A percentile compares a stretch with the other conserved stretches of the same genome.
Conservation (phyloP, 2,888 invertebrate species). For the Lysandra bellargus region DNA sequence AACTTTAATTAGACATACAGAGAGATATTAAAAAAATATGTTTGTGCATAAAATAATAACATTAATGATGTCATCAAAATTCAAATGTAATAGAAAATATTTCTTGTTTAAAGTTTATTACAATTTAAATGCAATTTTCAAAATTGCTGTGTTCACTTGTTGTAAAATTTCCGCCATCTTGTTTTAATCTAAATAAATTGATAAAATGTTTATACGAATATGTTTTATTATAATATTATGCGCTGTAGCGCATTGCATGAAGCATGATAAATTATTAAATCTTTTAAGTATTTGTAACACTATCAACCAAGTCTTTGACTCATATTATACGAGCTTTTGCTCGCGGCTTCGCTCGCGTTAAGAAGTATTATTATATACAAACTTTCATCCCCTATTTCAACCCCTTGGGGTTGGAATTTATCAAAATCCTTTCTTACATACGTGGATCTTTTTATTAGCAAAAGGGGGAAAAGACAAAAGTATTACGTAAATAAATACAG, state of each 20-base stretch:
- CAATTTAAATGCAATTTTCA: neutral
- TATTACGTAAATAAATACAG: neutral
- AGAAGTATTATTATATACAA: too few species aligned
- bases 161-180: slow-evolving; percentile 1
- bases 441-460: too few species aligned
- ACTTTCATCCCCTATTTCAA: too few species aligned
- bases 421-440: too few species aligned
- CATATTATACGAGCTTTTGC: too few species aligned
- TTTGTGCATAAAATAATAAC: neutral
- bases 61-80: neutral
- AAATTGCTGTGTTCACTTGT: slow-evolving; percentile 3
- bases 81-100: neutral
- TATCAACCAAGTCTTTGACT: too few species aligned
- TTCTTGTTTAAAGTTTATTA: neutral
- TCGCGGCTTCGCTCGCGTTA: too few species aligned
- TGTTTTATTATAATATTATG: neutral
- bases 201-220: neutral
- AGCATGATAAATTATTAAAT: too few species aligned
- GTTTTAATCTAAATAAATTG: slow-evolving; percentile 31
- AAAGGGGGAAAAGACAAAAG: too few species aligned
- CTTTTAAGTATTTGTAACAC: too few species aligned
- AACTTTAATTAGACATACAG: neutral
- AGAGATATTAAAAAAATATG: neutral
- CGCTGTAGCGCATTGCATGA: too few species aligned
- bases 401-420: too few species aligned